Evolutionary conservation across 2,113 vertebrate species (phyloP), one percentile per base, ranked within the genome.

Genomic region (Passer montanus): DNA sequence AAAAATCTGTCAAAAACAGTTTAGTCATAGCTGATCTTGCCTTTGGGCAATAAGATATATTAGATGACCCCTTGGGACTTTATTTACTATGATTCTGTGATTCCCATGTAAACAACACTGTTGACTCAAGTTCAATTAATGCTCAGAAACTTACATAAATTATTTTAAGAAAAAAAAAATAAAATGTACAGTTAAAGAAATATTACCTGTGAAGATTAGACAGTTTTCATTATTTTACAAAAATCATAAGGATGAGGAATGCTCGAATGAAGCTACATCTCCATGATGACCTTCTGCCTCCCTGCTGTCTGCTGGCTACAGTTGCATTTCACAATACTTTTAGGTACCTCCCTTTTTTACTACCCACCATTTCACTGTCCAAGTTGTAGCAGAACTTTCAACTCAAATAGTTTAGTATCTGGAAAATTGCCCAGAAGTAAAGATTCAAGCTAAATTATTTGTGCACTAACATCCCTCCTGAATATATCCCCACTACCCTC

Each of bases 1-100:
- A 87, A 90, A 94, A 87, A 82, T 72, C 39, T 94, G 78, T 90
- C 90, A 94, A 49, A 53, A 91, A 67, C 13, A 72, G 24, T 93
- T 96, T 72, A 91, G 27, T 70, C 77, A 82, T 22, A 78, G 46
- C 14, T 69, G 44, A 64, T 93, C 74, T 83, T 93, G 78, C 82
- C 85, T 85, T 89, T 69, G 53, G 82, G 82, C 58, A 83, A 39
- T 12, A 60, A 73, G 56, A 50, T 60, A 44, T 56, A 84, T 79
- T 79, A 90, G 69, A 75, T 60, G 59, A 73, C 20, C 66, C 73
- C 66, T 82, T 87, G 92, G 63, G 82, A 85, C 35, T 58, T 47
- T 87, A 85, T 93, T 94, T 91, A 58, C 49, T 66, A 28, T 44
- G 66, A 90, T 80, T 94, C 67, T 87, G 28, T 76, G 53, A 76